Conservation (phyloP, 2,113 vertebrate species). For the Antennarius striatus region DNA sequence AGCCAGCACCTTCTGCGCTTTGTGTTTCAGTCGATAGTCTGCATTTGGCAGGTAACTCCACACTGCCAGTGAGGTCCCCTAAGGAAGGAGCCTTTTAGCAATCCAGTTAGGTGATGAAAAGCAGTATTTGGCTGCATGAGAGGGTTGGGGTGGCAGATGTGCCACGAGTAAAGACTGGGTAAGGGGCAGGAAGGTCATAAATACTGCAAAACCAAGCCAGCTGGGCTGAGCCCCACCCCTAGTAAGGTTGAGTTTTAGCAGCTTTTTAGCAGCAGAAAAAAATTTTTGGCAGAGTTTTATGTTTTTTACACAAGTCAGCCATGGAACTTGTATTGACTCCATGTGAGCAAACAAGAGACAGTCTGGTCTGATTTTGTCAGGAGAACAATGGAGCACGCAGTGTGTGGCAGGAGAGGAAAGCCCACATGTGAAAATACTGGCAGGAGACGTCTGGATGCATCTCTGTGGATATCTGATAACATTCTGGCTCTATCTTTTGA, state of each 20-base stretch:
- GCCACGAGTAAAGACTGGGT: constrained; percentile 15
- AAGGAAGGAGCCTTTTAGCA: constrained; percentile 53
- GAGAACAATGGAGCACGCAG: constrained; percentile 22
- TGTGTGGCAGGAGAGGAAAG: constrained; percentile 7
- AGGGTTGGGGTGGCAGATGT: constrained; percentile 45
- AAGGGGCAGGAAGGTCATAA: constrained; percentile 26
- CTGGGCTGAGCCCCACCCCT: constrained; percentile 5
- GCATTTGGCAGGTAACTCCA: constrained; percentile 20
- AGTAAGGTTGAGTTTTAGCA: constrained; percentile 9
- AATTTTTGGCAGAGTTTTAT: constrained; percentile 28
- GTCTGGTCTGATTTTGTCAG: constrained; percentile 11
- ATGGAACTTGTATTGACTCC: constrained; percentile 32
- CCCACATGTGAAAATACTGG: constrained; percentile 20
- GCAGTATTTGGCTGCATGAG: constrained; percentile 31
- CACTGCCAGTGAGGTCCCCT: constrained; percentile 7
- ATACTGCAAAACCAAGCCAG: constrained; percentile 49
- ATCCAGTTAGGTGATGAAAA: constrained; percentile 42
- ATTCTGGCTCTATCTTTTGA: constrained; percentile 43
- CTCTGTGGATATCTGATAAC: constrained; percentile 53
- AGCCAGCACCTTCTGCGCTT: constrained; percentile 41
- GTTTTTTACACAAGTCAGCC: not conserved
- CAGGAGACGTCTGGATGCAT: constrained; percentile 18
- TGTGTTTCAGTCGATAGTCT: constrained; percentile 39
- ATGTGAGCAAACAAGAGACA: constrained; percentile 22
- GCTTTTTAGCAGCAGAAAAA: constrained; percentile 14